Evolutionary conservation across 53 echinoderm and acorn worm genomes (phyloP).

Genomic region (Paracentrotus lividus): DNA sequence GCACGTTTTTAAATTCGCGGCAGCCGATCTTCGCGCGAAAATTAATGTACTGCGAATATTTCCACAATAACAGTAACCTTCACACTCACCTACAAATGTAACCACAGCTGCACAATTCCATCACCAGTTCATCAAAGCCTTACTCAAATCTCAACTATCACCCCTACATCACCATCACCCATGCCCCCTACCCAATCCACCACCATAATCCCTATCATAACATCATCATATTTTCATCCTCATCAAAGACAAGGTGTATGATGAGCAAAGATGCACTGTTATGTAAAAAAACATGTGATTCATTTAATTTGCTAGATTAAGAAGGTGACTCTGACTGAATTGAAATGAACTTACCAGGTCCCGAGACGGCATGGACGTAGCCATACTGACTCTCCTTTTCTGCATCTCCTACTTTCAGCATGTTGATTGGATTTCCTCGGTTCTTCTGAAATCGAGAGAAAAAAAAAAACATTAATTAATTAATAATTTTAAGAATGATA

Average conservation of each 20-base stretch:
- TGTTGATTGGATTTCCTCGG: slow-evolving; percentile 34
- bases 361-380: slow-evolving; percentile 96
- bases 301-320: background rate
- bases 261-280: background rate
- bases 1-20: no score
- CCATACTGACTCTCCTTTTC: slow-evolving; percentile 93
- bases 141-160: background rate
- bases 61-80: background rate
- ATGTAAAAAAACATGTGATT: no score
- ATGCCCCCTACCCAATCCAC: background rate
- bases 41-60: no score
- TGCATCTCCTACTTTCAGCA: slow-evolving; percentile 76
- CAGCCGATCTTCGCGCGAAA: no score
- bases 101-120: background rate
- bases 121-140: background rate
- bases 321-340: background rate
- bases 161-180: background rate
- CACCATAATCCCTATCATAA: background rate
- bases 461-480: background rate
- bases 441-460: background rate
- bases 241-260: background rate
- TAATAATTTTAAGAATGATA: no score
- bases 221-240: background rate
- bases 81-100: background rate
- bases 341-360: slow-evolving; percentile 85